Evolutionary conservation across 2,797 vertebrate genomes (phyloP).

Genomic region (Iguana delicatissima): DNA sequence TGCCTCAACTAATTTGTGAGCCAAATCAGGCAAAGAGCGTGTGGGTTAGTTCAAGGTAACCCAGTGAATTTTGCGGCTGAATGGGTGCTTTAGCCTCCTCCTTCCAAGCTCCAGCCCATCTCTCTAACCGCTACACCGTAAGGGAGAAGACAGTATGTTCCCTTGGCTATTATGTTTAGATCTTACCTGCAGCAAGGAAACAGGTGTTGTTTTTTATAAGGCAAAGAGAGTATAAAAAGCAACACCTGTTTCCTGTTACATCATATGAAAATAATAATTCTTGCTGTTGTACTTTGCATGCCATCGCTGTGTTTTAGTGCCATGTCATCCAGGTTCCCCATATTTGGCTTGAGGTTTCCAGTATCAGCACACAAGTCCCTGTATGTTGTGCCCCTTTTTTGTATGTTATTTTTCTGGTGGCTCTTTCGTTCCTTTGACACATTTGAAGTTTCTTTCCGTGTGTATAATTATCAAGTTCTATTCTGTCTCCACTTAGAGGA

Average conservation of each 20-base stretch:
- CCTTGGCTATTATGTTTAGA: neutral
- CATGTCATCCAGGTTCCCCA: neutral
- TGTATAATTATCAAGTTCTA: neutral
- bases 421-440: neutral
- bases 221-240: neutral
- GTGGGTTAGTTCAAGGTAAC: too few relatives aligned
- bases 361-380: neutral
- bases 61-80: too few relatives aligned
- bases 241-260: neutral
- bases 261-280: neutral
- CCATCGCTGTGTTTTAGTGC: neutral
- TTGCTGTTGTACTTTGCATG: neutral
- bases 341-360: neutral
- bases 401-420: neutral
- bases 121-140: too few relatives aligned
- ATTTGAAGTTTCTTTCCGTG: neutral
- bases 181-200: neutral
- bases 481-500: neutral
- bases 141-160: neutral
- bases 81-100: too few relatives aligned
- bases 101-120: too few relatives aligned
- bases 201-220: too few relatives aligned
- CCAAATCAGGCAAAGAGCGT: too few relatives aligned
- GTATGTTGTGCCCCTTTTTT: neutral
- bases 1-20: too few relatives aligned